Percentiles rank a stretch among this genome's conserved stretches.
phyloP scores from a whole-genome alignment of 2,113 vertebrate species.

The Condylura cristata region DNA sequence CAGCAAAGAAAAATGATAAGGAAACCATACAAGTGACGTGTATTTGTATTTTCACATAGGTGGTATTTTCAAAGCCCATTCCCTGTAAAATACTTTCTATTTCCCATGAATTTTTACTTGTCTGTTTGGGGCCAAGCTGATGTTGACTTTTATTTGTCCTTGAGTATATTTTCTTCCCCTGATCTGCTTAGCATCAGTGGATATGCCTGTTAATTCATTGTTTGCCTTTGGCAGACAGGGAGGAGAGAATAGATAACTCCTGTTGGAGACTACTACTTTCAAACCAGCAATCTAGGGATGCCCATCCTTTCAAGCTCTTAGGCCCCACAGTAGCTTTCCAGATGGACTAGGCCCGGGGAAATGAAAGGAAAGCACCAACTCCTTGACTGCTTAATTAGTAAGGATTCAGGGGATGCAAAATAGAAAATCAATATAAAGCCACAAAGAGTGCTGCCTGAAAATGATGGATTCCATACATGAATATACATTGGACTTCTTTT shows the following conservation, averaged over 20 bases:
- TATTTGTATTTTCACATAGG: background rate
- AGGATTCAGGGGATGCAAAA: background rate
- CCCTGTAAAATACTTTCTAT: background rate
- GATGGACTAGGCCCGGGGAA: background rate
- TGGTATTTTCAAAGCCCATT: background rate
- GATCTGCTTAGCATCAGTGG: slow-evolving; percentile 71
- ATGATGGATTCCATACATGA: background rate
- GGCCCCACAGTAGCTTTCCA: rapidly evolving
- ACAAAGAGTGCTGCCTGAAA: background rate
- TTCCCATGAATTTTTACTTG: background rate
- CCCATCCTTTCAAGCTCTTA: background rate
- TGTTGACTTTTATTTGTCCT: slow-evolving; percentile 41
- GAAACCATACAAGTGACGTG: background rate
- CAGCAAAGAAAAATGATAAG: background rate
- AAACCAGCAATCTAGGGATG: background rate
- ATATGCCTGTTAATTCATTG: slow-evolving; percentile 29
- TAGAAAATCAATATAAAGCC: background rate
- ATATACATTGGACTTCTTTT: background rate
- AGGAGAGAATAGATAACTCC: background rate
- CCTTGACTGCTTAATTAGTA: background rate
- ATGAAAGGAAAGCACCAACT: background rate
- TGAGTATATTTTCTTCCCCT: slow-evolving; percentile 36
- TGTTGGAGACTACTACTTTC: background rate
- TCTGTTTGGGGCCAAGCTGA: background rate
- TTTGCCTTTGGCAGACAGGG: slow-evolving; percentile 47